phyloP scores from a whole-genome alignment of 2,797 vertebrate species.

The Oryzias dopingdopingensis region DNA sequence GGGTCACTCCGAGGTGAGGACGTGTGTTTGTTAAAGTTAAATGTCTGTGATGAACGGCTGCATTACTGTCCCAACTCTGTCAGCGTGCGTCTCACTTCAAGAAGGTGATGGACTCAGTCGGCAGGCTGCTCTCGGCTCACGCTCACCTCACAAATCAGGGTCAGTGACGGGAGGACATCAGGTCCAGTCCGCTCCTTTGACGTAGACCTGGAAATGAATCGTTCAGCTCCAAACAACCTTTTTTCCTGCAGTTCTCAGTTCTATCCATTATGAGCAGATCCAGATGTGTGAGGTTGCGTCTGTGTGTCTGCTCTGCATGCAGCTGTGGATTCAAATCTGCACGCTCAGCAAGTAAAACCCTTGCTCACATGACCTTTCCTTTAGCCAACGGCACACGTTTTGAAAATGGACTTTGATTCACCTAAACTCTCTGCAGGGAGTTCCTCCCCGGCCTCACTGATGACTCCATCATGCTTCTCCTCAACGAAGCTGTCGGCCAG shows the following conservation, averaged over 20 bases:
- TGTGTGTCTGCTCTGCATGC: constrained; percentile 77
- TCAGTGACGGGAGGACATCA: constrained; percentile 11
- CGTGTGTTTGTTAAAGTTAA: too few relatives aligned
- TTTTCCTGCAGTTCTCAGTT: constrained; percentile 80
- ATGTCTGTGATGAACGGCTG: background rate
- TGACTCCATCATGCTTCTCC: constrained; percentile 75
- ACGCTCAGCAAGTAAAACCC: constrained; percentile 78
- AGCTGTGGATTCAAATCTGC: constrained; percentile 81
- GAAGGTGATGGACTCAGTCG: constrained; percentile 83
- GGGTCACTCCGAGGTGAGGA: constrained; percentile 49
- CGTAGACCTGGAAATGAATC: too few relatives aligned
- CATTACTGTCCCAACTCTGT: constrained; percentile 7
- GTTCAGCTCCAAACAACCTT: too few relatives aligned
- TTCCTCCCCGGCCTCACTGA: constrained; percentile 73
- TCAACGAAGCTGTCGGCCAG: constrained; percentile 89
- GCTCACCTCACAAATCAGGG: constrained; percentile 72
- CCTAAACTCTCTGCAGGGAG: constrained; percentile 58
- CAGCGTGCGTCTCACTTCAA: constrained; percentile 81
- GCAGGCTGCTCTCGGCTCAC: constrained; percentile 81
- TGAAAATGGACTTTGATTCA: too few relatives aligned
- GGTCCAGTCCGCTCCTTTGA: too few relatives aligned
- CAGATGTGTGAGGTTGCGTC: constrained; percentile 85
- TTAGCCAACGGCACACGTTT: too few relatives aligned
- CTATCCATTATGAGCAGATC: constrained; percentile 82
- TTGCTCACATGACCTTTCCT: too few relatives aligned